Evolutionary conservation across 2,888 invertebrate genomes (phyloP), one percentile per base, ranked within the genome.

Genomic region (Endotricha flammealis): DNA sequence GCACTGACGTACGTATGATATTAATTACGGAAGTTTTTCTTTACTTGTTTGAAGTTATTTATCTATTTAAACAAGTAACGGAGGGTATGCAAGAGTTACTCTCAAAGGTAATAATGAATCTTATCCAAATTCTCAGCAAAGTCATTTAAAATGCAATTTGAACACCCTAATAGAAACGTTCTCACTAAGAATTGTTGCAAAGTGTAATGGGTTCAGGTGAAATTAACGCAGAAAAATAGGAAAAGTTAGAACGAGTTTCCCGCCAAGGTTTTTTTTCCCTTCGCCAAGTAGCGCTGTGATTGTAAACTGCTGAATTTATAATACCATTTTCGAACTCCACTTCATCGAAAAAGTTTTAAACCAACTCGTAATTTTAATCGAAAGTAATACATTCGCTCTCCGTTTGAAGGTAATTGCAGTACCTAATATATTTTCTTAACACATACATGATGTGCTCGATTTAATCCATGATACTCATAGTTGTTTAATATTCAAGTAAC

Each of bases 171-270:
- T 77, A 78, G 73, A 78, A 77, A 75, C 65, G 68, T 69, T 77
- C 71, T 68, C 67, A 74, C 71, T 73, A 73, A 79, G 82, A 81
- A 85, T 73, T 83, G 82, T 85, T 83, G 79, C 77, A 74, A 83
- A 83, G 76, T 83, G 81, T 86, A 85, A 85, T 85, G 81, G 85
- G 81, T 83, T 80, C 85, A 82, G 79, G 77, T 76, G 76, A 78
- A 80, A 81, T 79, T 80, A 80, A 85, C 85, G 85, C 83, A 85
- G 85, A 86, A 86, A 86, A 86, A 86, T 85, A 86, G 86, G 86
- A 83, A 85, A 86, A 86, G 86, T 86, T 86, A 77, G 71, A 83
- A 85, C 75, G 86, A 86, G 86, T 85, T 85, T 78, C 61, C 69
- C 68, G 65, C 69, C 67, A 73, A 71, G 74, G 72, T 73, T 77